Percentiles rank a stretch among this genome's conserved stretches.
Evolutionary conservation across 2,888 invertebrate genomes (phyloP).

Genomic region (Tipula helvola): DNA sequence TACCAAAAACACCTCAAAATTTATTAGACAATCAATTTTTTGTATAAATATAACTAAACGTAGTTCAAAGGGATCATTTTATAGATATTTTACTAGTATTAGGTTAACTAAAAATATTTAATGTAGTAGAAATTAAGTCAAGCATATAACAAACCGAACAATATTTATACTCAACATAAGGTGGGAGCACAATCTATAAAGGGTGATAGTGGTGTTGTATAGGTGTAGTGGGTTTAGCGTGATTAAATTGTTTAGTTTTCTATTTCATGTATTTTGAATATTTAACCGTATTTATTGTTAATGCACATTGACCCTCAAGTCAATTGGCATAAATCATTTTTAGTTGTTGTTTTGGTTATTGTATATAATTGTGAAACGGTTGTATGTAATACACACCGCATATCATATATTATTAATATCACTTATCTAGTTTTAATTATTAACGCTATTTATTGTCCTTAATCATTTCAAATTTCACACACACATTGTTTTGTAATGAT

Average conservation of each 20-base stretch:
- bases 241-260: not conserved
- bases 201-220: not conserved
- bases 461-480: not conserved
- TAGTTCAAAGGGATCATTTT: not conserved
- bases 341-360: not conserved
- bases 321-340: not conserved
- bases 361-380: not conserved
- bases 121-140: not conserved
- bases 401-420: not conserved
- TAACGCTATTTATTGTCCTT: not conserved
- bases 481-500: no score
- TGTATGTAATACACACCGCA: not conserved
- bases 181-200: not conserved
- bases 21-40: slow-evolving; percentile 1
- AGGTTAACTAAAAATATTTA: not conserved
- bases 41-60: not conserved
- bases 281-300: not conserved
- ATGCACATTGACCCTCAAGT: slow-evolving; percentile 4
- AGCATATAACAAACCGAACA: not conserved
- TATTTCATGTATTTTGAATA: not conserved
- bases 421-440: not conserved
- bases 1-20: not conserved
- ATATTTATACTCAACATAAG: not conserved
- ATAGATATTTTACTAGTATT: not conserved
- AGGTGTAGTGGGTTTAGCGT: not conserved